phyloP scores from a whole-genome alignment of 2,888 invertebrate species.

The Lasius fuliginosus region DNA sequence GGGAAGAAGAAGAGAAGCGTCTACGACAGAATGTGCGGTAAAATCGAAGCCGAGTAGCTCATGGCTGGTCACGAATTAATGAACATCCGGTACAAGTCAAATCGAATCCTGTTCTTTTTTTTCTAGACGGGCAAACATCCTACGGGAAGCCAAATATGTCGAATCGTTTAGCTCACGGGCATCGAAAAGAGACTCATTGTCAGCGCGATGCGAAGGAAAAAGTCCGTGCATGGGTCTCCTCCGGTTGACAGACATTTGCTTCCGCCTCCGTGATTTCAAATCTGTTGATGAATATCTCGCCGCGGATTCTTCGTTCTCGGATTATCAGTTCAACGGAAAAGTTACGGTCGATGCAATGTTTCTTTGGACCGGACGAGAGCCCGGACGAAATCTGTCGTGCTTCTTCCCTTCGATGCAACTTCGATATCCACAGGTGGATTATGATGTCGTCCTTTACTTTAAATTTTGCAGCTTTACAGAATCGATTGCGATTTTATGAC shows the following conservation, averaged over 20 bases:
- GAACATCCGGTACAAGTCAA: conserved; percentile 42
- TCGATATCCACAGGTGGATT: not conserved
- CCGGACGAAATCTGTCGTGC: not conserved
- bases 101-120: conserved; percentile 36
- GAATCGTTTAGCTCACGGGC: conserved; percentile 51
- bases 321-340: not conserved
- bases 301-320: conserved; percentile 16
- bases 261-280: conserved; percentile 41
- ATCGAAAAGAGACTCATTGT: conserved; percentile 27
- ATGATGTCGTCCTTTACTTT: not conserved
- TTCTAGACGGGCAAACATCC: conserved; percentile 30
- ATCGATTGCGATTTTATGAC: not conserved
- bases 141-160: conserved; percentile 53
- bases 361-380: not conserved
- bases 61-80: conserved; percentile 48
- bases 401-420: not conserved
- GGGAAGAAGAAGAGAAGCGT: conserved; percentile 15
- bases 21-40: conserved; percentile 18
- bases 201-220: conserved; percentile 5
- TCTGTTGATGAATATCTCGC: conserved; percentile 37
- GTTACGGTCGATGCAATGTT: not conserved
- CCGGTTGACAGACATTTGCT: conserved; percentile 38
- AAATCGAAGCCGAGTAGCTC: conserved; percentile 26
- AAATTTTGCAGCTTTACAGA: not conserved
- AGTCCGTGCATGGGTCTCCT: conserved; percentile 25